Base-by-base conservation (phyloP, 1,140 invertebrate species). In the Temnothorax curvispinosus region DNA sequence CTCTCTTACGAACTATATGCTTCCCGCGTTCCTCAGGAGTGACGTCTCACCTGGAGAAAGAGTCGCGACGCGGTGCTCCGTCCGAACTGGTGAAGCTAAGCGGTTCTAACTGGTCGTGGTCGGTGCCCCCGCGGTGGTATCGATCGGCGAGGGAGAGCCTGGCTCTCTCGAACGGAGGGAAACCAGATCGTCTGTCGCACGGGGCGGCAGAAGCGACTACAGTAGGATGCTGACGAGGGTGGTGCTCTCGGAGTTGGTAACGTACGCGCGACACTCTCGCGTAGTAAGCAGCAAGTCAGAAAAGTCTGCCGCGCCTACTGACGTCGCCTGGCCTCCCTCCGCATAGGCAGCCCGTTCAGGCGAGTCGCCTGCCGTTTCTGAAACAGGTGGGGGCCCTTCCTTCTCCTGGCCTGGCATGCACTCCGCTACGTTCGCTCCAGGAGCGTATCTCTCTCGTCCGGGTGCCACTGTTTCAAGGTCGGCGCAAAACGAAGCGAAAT, bases 231-330 rank as follows among this genome's bases (percentile, higher is more conserved):
- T 35, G 56, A 60, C 82, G 72, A 76, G 72, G 65, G 65, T 65
- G 41, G 60, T 56, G 47, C 50, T 35, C 50, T n/a, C 47, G 64
- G 69, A 18, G 44, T 80, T 54, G 72, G 9, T 76, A 74, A 78
- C 72, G 54, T 62, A 27, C 86, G 65, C 69, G 75, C 50, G 41
- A 74, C 60, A 65, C 80, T 76, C 78, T 62, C 64, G 50, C 74
- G 65, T 84, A 84, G 27, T 77, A 85, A 91, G 91, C 91, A 88
- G 88, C 92, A 50, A 69, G 91, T 94, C 92, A 90, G 92, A 94
- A 93, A 94, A 94, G 92, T 67, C 64, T 94, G 93, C 93, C 93
- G 93, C 93, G 93, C 93, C 93, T 94, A 92, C 89, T 89, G 89
- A 91, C 90, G 89, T 89, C 81, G 92, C 86, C 91, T 92, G 65